Base-by-base conservation (phyloP, 2,888 invertebrate species). In the Nudaria mundana region DNA sequence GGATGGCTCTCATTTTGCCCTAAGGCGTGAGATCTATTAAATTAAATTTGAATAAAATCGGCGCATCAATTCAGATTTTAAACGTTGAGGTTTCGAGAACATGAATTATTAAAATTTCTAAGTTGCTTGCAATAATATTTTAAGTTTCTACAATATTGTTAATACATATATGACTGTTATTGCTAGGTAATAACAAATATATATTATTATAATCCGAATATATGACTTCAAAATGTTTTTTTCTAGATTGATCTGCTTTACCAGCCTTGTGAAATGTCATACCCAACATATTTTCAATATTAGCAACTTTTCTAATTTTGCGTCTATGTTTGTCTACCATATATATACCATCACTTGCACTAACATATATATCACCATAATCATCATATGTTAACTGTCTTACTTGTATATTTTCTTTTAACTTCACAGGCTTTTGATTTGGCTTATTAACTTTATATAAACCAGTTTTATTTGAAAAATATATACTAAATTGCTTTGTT, bases 381-480 rank as follows among this genome's bases (percentile, higher is more conserved):
- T 48, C 56, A 37, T 86, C 85, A 52, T 84, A 79, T 0, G 59
- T 63, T n/a, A 86, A 82, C 44, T 84, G 82, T 31, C 78, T 49
- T 0, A 82, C 50, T 2, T 56, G 46, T 0, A 77, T 48, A 8
- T 71, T 69, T 43, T 82, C 80, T 26, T 56, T 59, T 3, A 85
- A 32, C 15, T 74, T 40, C 5, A 69, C 44, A 0, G 75, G 53
- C 1, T 56, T 47, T 11, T 43, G 63, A 1, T 40, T 52, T 0
- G 48, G 38, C 6, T 52, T 70, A 16, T 76, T 76, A 1, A 84
- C 66, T 69, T 83, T 82, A 25, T 72, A 85, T 11, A 85, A 43
- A 0, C 84, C 86, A 0, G 84, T 85, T 62, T 73, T 76, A 25
- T 86, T 86, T 0, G 76, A 67, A 28, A 71, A 83, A 34, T 82